Evolutionary conservation across 2,888 invertebrate species (phyloP), one percentile per base, ranked within the genome.

Genomic region (Emmelina monodactyla): DNA sequence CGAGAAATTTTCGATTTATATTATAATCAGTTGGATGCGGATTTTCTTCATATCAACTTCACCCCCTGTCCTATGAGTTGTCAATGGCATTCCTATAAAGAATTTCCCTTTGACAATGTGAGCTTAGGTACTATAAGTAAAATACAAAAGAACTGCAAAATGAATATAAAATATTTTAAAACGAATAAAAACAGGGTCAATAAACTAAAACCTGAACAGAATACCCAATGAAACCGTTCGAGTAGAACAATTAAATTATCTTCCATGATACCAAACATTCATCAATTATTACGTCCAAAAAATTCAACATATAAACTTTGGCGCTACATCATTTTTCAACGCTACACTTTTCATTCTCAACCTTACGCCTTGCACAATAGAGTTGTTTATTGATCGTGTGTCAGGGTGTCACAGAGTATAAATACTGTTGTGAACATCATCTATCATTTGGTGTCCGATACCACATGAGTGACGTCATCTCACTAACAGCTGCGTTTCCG

Each of bases 1-100:
- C 11, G 55, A 53, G 44, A 55, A 58, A 57, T 61, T 71, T 71
- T 65, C 76, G 62, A 76, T 78, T 72, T 76, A 72, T 75, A 78
- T 76, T 76, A 76, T 75, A 76, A 76, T 78, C 66, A 69, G 73
- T 66, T 71, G 56, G 55, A 59, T 56, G 53, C 47, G 4, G 14
- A 25, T n/a, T 25, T 43, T 40, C 41, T 37, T n/a, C n/a, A n/a
- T n/a, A n/a, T n/a, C n/a, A n/a, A n/a, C n/a, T n/a, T n/a, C n/a
- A n/a, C n/a, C n/a, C n/a, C n/a, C n/a, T n/a, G n/a, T n/a, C n/a
- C n/a, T n/a, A n/a, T n/a, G n/a, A n/a, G n/a, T n/a, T n/a, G n/a
- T n/a, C n/a, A n/a, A n/a, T n/a, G n/a, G n/a, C n/a, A n/a, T n/a
- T n/a, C n/a, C n/a, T n/a, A n/a, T n/a, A n/a, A n/a, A n/a, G n/a